These are phyloP conservation scores for Echeneis naucrates DNA, from an alignment of 2,797 vertebrate species.

Conservation along the genomic window DNA sequence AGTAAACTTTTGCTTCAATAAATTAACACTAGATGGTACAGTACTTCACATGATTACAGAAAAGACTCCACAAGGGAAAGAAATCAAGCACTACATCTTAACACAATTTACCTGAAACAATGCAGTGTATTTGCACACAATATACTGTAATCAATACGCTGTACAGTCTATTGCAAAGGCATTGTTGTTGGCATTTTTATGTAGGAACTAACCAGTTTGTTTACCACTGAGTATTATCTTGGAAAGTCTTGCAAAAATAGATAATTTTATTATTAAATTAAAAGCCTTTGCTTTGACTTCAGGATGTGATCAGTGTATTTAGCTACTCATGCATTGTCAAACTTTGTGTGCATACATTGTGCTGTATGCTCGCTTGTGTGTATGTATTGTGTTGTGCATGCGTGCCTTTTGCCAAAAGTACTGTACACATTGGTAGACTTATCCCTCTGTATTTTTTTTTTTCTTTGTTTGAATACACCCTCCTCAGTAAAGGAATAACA, in stretches of 20 bases:
- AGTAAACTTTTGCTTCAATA: constrained; percentile 73
- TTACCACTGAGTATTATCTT: constrained; percentile 66
- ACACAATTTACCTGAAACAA: constrained; percentile 81
- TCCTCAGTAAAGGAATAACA: constrained; percentile 67
- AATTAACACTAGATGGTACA: constrained; percentile 79
- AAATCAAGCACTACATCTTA: constrained; percentile 77
- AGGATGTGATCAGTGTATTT: constrained; percentile 54
- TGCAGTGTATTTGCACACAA: constrained; percentile 73
- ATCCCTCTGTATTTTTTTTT: constrained; percentile 36
- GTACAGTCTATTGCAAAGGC: constrained; percentile 82
- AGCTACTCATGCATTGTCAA: constrained; percentile 73
- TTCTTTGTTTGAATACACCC: constrained; percentile 58
- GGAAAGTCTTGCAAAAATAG: constrained; percentile 83
- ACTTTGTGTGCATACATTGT: constrained; percentile 51
- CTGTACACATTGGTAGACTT: constrained; percentile 57
- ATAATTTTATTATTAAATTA: constrained; percentile 71
- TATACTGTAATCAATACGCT: constrained; percentile 75
- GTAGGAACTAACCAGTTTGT: constrained; percentile 64
- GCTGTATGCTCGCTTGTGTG: constrained; percentile 14
- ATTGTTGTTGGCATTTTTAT: constrained; percentile 71
- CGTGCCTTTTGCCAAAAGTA: constrained; percentile 49
- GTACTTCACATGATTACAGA: constrained; percentile 78
- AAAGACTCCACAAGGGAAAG: constrained; percentile 80
- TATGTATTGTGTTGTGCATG: constrained; percentile 45
- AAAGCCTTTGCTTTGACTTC: constrained; percentile 70